Percentiles rank a stretch among this genome's conserved stretches.
Evolutionary conservation across 2,888 invertebrate genomes (phyloP).

Genomic region (Drosophila picticornis): DNA sequence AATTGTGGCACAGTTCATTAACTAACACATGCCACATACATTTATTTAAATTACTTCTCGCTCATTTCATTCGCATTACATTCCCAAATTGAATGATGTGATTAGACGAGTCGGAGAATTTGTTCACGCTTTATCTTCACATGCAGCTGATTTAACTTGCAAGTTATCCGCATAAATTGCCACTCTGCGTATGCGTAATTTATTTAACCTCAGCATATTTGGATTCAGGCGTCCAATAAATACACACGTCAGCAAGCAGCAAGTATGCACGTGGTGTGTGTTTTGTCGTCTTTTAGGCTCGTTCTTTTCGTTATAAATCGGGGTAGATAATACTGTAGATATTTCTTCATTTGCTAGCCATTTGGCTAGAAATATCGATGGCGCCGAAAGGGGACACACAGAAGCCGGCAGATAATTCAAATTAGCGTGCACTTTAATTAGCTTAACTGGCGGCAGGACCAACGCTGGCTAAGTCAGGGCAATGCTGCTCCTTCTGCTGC

Average conservation of each 20-base stretch:
- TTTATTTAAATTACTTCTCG: conserved; percentile 33
- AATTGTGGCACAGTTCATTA: conserved; percentile 35
- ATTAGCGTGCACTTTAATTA: conserved; percentile 80
- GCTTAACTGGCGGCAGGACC: conserved; percentile 52
- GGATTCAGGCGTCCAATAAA: conserved; percentile 33
- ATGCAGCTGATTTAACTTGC: conserved; percentile 48
- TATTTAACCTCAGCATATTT: conserved; percentile 43
- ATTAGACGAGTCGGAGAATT: conserved; percentile 30
- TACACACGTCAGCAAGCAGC: neutral
- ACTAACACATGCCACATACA: conserved; percentile 18
- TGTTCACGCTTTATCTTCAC: conserved; percentile 33
- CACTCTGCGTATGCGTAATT: conserved; percentile 63
- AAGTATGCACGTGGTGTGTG: neutral
- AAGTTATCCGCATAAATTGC: conserved; percentile 54
- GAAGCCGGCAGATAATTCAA: conserved; percentile 67
- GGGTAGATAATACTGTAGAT: conserved; percentile 37
- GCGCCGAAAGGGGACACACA: conserved; percentile 46
- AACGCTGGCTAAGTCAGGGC: conserved; percentile 27
- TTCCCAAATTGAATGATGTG: conserved; percentile 22
- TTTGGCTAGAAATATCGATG: conserved; percentile 56
- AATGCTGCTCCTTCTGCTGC: conserved; percentile 23
- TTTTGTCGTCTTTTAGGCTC: conserved; percentile 1
- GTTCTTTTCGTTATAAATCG: conserved; percentile 54
- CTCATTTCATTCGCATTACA: conserved; percentile 28
- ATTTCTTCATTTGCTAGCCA: conserved; percentile 61